Evolutionary conservation across 2,113 vertebrate genomes (phyloP).

Genomic region (Sander lucioperca): DNA sequence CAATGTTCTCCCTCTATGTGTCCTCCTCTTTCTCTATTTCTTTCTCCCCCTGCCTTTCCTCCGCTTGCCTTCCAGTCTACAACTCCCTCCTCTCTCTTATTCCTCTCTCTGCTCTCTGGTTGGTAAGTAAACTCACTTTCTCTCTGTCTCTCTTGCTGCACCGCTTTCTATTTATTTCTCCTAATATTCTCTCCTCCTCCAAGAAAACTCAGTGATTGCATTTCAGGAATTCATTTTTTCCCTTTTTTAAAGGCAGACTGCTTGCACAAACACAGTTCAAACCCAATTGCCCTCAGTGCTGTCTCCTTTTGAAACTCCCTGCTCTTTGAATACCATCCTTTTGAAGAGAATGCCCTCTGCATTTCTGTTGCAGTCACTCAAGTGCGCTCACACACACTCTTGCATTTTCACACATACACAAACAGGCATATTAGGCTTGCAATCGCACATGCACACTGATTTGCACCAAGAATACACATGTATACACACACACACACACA

Average conservation of each 20-base stretch:
- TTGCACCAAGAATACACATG: neutral
- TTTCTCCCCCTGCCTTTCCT: conserved; percentile 18
- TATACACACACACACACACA: too few relatives aligned
- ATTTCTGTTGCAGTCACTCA: conserved; percentile 71
- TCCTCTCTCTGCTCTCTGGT: conserved; percentile 22
- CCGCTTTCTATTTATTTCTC: conserved; percentile 52
- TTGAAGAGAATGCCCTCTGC: conserved; percentile 80
- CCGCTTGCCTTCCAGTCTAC: conserved; percentile 41
- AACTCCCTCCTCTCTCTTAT: conserved; percentile 22
- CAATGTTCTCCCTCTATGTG: conserved; percentile 62
- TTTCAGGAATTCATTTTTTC: conserved; percentile 73
- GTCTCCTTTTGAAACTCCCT: conserved; percentile 78
- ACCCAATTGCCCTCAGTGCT: conserved; percentile 78
- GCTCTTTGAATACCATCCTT: conserved; percentile 79
- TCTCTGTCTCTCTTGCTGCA: conserved; percentile 36
- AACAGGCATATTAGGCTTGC: conserved; percentile 14
- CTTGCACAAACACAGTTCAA: conserved; percentile 82
- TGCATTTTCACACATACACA: conserved; percentile 40
- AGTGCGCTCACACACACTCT: conserved; percentile 35
- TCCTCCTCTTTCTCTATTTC: conserved; percentile 52
- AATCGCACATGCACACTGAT: neutral
- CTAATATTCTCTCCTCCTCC: conserved; percentile 52
- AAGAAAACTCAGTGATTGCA: conserved; percentile 59
- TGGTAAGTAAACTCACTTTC: conserved; percentile 30
- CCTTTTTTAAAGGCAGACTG: conserved; percentile 48